Conservation (phyloP, 2,797 vertebrate genomes). For the Notoglanidium macrostoma region DNA sequence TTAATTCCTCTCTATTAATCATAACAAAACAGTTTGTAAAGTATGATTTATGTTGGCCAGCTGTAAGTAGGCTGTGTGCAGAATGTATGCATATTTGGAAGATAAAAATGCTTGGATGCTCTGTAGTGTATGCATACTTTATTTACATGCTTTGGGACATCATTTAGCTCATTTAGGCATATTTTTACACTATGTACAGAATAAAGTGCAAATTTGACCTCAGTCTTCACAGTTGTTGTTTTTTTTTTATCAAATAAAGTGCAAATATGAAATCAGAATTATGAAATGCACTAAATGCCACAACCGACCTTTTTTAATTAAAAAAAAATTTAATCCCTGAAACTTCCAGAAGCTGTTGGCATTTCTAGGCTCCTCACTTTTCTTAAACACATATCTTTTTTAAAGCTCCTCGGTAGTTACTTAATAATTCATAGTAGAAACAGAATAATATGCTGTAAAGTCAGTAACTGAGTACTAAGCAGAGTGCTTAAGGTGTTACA, state of each 20-base stretch:
- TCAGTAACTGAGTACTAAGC: no score
- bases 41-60: conserved; percentile 15
- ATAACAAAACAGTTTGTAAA: conserved; percentile 23
- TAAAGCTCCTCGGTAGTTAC: background rate
- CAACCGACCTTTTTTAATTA: background rate
- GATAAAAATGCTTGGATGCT: background rate
- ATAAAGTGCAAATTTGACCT: conserved; percentile 22
- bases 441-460: background rate
- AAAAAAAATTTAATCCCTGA: background rate
- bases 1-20: conserved; percentile 33
- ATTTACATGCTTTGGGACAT: background rate
- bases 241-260: background rate
- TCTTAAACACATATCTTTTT: background rate
- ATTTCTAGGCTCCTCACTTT: background rate
- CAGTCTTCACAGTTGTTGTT: background rate
- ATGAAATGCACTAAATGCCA: background rate
- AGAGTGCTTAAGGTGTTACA: background rate
- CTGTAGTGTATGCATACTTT: background rate
- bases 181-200: background rate
- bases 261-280: background rate
- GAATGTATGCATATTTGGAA: background rate
- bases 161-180: conserved; percentile 4
- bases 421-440: background rate
- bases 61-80: conserved; percentile 18
- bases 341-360: background rate